Conservation (phyloP, 2,888 invertebrate species). For the Agrilus mali region DNA sequence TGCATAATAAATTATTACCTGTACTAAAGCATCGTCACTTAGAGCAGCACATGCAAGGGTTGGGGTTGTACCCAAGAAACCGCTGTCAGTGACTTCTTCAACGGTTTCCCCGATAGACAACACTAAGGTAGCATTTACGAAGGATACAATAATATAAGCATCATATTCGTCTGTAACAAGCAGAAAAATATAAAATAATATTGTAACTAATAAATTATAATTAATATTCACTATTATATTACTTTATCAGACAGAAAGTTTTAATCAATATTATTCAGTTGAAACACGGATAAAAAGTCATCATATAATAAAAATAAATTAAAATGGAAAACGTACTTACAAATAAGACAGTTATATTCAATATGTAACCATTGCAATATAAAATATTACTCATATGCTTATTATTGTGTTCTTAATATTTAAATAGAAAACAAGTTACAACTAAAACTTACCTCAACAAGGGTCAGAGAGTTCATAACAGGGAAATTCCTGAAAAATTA, state of each 20-base stretch:
- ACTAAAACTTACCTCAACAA: conserved; percentile 6
- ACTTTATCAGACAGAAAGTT: conserved; percentile 11
- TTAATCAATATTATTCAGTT: conserved; percentile 31
- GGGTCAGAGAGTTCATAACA: conserved; percentile 5
- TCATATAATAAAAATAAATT: conserved; percentile 17
- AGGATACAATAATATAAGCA: conserved; percentile 99
- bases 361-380: too few relatives aligned
- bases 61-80: conserved; percentile 96
- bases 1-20: conserved; percentile 42
- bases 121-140: conserved; percentile 96
- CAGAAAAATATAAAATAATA: conserved; percentile 20
- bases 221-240: not conserved
- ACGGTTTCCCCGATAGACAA: conserved; percentile 99
- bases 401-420: too few relatives aligned
- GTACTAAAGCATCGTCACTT: conserved; percentile 94
- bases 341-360: too few relatives aligned
- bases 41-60: conserved; percentile 96
- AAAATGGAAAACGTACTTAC: too few relatives aligned
- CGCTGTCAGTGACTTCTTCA: conserved; percentile 99
- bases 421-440: too few relatives aligned
- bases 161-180: conserved; percentile 91
- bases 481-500: conserved; percentile 35
- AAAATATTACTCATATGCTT: too few relatives aligned
- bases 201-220: not conserved
- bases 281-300: conserved; percentile 33